phyloP scores from a whole-genome alignment of 2,888 invertebrate genomes.

The Dioctria rufipes region DNA sequence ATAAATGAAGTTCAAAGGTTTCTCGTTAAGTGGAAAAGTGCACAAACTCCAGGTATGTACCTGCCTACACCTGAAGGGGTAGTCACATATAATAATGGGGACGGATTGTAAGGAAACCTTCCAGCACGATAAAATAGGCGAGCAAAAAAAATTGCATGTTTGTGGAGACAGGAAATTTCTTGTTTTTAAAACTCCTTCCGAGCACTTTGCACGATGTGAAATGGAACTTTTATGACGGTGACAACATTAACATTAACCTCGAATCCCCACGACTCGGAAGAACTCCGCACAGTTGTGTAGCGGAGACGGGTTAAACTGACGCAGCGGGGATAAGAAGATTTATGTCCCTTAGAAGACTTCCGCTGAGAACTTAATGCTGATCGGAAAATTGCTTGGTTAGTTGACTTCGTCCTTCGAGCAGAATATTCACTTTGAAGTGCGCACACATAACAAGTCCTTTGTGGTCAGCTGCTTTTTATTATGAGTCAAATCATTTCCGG shows the following conservation, averaged over 20 bases:
- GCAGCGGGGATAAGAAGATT: neutral
- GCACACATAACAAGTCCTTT: constrained; percentile 38
- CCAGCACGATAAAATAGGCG: neutral
- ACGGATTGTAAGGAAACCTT: too few relatives aligned
- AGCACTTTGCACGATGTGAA: constrained; percentile 12
- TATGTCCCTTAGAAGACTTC: constrained; percentile 12
- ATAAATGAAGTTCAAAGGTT: too few relatives aligned
- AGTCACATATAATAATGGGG: too few relatives aligned
- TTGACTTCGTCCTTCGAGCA: constrained; percentile 20
- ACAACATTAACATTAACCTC: neutral
- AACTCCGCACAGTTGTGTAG: neutral
- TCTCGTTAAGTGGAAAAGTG: too few relatives aligned
- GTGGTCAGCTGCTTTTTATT: constrained; percentile 28
- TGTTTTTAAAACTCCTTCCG: constrained; percentile 34
- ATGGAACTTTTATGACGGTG: constrained; percentile 9
- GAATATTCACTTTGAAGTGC: constrained; percentile 24
- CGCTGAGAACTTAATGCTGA: neutral
- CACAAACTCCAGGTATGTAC: too few relatives aligned
- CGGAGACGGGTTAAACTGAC: neutral
- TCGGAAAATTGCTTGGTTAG: neutral
- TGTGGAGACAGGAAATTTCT: constrained; percentile 17
- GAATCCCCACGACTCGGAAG: too few relatives aligned
- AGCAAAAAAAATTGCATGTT: constrained; percentile 15
- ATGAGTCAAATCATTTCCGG: too few relatives aligned
- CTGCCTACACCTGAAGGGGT: too few relatives aligned